Conservation (phyloP, 2,888 invertebrate species). For the Drosophila maculinotata region DNA sequence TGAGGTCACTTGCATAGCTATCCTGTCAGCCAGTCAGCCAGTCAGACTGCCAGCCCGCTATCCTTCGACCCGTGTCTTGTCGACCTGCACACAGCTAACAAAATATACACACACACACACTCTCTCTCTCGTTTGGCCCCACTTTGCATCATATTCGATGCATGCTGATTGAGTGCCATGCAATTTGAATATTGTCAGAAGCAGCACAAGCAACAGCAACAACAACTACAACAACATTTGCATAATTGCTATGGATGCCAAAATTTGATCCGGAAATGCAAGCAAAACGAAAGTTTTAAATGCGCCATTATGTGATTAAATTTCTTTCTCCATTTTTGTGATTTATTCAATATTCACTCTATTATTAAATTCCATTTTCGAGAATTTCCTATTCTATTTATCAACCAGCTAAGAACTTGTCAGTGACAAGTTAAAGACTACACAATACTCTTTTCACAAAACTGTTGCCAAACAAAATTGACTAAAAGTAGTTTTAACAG, state of each 20-base stretch:
- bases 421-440: too few species aligned
- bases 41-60: constrained; percentile 2
- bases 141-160: constrained; percentile 51
- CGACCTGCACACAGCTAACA: background rate
- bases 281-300: constrained; percentile 5
- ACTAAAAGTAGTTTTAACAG: too few species aligned
- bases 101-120: constrained; percentile 3
- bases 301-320: constrained; percentile 28
- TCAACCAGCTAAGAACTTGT: too few species aligned
- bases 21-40: constrained; percentile 8
- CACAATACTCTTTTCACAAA: too few species aligned
- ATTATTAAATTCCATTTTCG: too few species aligned
- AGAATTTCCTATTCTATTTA: too few species aligned
- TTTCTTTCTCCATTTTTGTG: background rate
- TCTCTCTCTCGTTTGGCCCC: constrained; percentile 12
- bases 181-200: constrained; percentile 62
- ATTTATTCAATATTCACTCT: constrained; percentile 15
- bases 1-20: constrained; percentile 48
- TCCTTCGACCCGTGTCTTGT: background rate
- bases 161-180: constrained; percentile 70
- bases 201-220: constrained; percentile 26
- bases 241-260: constrained; percentile 57
- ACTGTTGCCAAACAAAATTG: too few species aligned
- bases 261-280: constrained; percentile 21
- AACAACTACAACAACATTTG: constrained; percentile 53